These are phyloP conservation scores for Clostera curtula DNA, from an alignment of 2,888 invertebrate species.

Conservation along the genomic window DNA sequence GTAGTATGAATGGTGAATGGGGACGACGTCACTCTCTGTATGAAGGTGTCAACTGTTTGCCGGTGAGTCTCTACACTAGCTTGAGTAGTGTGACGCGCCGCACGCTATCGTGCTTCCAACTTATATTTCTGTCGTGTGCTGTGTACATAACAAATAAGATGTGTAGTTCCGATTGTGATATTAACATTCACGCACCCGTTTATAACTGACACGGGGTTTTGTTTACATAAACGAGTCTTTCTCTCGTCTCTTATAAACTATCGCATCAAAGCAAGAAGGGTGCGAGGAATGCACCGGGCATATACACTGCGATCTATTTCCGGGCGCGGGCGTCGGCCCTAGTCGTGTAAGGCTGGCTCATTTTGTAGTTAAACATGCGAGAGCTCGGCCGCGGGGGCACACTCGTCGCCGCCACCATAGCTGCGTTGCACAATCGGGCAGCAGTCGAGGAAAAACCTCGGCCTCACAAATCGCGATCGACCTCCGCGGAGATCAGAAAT, in stretches of 20 bases:
- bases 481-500: conserved; percentile 40
- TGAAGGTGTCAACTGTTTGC: conserved; percentile 63
- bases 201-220: conserved; percentile 15
- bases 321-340: conserved; percentile 66
- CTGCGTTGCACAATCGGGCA: conserved; percentile 60
- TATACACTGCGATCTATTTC: conserved; percentile 65
- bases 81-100: conserved; percentile 40
- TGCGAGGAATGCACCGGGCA: conserved; percentile 60
- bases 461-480: conserved; percentile 44
- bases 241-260: conserved; percentile 39
- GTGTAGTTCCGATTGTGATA: conserved; percentile 17
- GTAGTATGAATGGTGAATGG: conserved; percentile 40
- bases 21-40: conserved; percentile 54
- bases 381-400: conserved; percentile 74
- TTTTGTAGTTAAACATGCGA: conserved; percentile 70
- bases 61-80: conserved; percentile 61
- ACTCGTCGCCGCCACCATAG: conserved; percentile 76
- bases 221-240: conserved; percentile 20
- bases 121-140: conserved; percentile 31
- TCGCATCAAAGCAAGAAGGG: conserved; percentile 54
- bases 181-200: conserved; percentile 16
- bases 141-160: conserved; percentile 25
- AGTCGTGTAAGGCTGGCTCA: conserved; percentile 58
- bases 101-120: conserved; percentile 35
- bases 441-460: conserved; percentile 49